Base-by-base conservation (phyloP, 2,797 vertebrate genomes). In the Limosa lapponica region DNA sequence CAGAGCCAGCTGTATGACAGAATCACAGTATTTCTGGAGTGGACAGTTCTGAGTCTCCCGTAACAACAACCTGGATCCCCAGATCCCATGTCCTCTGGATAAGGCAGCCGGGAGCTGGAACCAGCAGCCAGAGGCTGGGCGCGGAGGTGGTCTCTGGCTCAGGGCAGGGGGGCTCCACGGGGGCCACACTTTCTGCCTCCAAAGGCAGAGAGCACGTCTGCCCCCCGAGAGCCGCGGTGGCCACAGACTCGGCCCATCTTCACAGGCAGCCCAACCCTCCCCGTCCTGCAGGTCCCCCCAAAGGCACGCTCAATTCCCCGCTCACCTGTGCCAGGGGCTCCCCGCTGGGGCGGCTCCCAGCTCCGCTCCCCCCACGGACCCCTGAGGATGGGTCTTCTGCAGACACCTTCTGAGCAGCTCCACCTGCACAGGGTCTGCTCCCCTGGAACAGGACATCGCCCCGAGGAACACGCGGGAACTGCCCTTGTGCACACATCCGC, bases 241-340 rank as follows among this genome's bases (percentile, higher is more conserved):
- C 25, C 43, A 17, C 19, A 28, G 49, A 73, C 17, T 41, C 82
- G 70, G 59, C 69, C 43, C 11, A 10, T 43, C 37, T 93, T 94
- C 87, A 87, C 5, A 30, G 22, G 11, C 77, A 77, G 32, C 70
- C 67, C 9, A 1, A 75, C n/a, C n/a, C 51, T 17, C 93, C 43
- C 28, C 1, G 0, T 65, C 49, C 41, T 79, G 80, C 44, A 57
- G 27, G 13, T 43, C 13, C 41, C 41, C 30, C 32, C 5, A 6
- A 74, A 49, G 30, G 27, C 23, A 24, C 49, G 17, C 79, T 86
- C 34, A 22, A 80, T 94, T 91, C 72, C 54, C 65, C 72, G 14
- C 37, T 78, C 90, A 88, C 91, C 80, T 95, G 46, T 43, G 86
- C 93, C 93, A 93, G 91, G 66, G 1, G 1, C 49, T 78, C 82